Evolutionary conservation across 2,888 invertebrate species (phyloP).

Genomic region (Oconnorella tubifera): DNA sequence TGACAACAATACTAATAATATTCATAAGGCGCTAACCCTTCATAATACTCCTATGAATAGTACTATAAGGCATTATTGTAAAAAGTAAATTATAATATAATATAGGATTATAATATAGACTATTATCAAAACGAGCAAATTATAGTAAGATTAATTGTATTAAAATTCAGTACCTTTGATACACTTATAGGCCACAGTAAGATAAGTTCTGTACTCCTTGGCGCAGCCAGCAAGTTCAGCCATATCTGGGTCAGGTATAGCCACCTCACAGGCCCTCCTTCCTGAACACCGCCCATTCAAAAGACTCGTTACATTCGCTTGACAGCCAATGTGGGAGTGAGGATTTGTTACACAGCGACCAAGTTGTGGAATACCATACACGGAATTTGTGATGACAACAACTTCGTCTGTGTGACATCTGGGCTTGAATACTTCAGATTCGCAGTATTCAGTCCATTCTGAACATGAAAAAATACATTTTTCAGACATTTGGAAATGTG

Average conservation of each 20-base stretch:
- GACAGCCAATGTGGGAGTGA: neutral
- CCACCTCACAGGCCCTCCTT: neutral
- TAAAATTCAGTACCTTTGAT: conserved; percentile 25
- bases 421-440: neutral
- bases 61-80: too few relatives aligned
- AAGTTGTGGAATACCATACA: neutral
- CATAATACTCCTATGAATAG: too few relatives aligned
- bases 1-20: too few relatives aligned
- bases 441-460: conserved; percentile 5
- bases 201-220: conserved; percentile 29
- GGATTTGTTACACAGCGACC: neutral
- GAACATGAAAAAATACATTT: too few relatives aligned
- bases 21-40: too few relatives aligned
- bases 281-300: neutral
- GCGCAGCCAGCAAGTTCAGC: neutral
- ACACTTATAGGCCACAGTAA: conserved; percentile 26
- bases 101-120: too few relatives aligned
- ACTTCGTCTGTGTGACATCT: neutral
- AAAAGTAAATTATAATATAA: too few relatives aligned
- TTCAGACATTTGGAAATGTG: too few relatives aligned
- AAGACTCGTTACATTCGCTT: neutral
- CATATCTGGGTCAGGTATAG: neutral
- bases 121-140: too few relatives aligned
- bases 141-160: too few relatives aligned
- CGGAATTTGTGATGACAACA: neutral